These are phyloP conservation scores for Mycetomoellerius zeteki DNA, from an alignment of 1,140 invertebrate species.

Conservation along the genomic window DNA sequence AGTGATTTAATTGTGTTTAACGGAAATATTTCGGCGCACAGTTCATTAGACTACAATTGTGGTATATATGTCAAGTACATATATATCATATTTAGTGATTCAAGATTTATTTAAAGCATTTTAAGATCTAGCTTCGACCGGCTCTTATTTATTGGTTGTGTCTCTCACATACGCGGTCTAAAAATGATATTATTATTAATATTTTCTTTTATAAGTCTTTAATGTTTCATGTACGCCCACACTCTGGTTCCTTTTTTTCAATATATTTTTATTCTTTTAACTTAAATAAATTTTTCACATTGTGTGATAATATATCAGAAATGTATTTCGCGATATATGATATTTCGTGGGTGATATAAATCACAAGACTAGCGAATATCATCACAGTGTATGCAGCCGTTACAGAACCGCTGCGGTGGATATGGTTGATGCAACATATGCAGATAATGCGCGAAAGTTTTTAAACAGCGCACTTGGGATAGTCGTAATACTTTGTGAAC, in stretches of 20 bases:
- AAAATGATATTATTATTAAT: no score
- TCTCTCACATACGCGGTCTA: no score
- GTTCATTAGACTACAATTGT: no score
- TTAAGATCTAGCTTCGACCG: no score
- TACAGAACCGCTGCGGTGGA: slow-evolving; percentile 11
- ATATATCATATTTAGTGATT: no score
- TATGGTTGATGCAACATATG: slow-evolving; percentile 39
- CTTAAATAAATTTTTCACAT: slow-evolving; percentile 2
- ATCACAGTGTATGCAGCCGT: slow-evolving; percentile 17
- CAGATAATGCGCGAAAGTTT: slow-evolving; percentile 43
- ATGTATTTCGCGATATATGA: not conserved
- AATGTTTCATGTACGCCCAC: not conserved
- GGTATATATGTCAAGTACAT: no score
- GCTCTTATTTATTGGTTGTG: no score
- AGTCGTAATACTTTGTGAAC: slow-evolving; percentile 37
- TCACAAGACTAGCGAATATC: slow-evolving; percentile 33
- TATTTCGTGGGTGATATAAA: slow-evolving; percentile 23
- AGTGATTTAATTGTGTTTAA: no score
- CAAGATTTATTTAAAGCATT: no score
- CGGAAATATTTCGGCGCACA: no score
- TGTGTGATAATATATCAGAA: not conserved
- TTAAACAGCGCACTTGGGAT: slow-evolving; percentile 43
- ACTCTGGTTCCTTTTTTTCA: not conserved
- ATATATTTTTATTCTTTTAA: slow-evolving; percentile 2
- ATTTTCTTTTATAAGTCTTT: not conserved